Percentiles rank a stretch among this genome's conserved stretches.
Conservation (phyloP, 2,113 vertebrate genomes). For the Collichthys lucidus region DNA sequence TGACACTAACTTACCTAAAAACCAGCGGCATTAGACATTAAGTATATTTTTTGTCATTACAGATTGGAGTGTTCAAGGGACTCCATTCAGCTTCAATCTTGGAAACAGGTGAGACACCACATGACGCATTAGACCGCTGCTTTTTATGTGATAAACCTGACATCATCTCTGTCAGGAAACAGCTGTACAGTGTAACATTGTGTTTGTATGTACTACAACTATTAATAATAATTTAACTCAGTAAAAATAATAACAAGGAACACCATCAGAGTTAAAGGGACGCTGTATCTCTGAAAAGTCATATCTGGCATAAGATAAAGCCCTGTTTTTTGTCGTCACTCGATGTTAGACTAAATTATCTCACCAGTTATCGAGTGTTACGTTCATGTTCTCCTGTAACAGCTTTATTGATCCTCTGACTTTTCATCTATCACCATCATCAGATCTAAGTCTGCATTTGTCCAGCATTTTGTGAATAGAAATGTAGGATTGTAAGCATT, state of each 20-base stretch:
- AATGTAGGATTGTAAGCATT: not conserved
- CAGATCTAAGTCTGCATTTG: not conserved
- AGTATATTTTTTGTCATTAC: constrained; percentile 16
- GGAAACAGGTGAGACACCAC: constrained; percentile 47
- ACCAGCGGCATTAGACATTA: not conserved
- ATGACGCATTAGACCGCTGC: not conserved
- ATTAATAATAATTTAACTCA: not conserved
- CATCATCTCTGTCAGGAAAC: not conserved
- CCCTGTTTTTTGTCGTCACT: not conserved
- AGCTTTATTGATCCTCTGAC: not conserved
- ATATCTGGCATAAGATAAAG: not conserved
- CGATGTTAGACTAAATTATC: not conserved
- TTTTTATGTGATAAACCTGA: not conserved
- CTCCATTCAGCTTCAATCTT: not conserved
- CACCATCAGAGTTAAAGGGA: not conserved
- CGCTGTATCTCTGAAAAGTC: not conserved
- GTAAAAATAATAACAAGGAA: not conserved
- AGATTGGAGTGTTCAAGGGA: constrained; percentile 16
- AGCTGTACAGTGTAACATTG: too few species aligned
- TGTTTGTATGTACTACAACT: too few species aligned
- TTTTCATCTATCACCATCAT: not conserved
- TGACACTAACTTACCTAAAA: not conserved
- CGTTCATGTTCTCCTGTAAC: not conserved
- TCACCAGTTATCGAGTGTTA: not conserved
- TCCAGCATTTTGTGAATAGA: not conserved